phyloP scores from a whole-genome alignment of 1,140 invertebrate species.

The Nomia melanderi region DNA sequence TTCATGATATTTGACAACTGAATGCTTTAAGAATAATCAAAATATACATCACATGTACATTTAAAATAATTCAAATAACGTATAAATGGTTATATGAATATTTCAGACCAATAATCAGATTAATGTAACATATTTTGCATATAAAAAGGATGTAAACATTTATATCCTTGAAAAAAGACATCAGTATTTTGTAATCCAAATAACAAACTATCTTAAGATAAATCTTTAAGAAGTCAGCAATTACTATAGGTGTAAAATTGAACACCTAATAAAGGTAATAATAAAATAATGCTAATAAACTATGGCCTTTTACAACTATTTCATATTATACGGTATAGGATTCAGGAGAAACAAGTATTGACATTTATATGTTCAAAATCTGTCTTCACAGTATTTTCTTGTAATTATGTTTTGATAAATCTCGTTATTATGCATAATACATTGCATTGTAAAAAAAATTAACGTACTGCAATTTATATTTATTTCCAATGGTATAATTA shows the following conservation, averaged over 20 bases:
- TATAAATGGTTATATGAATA: slow-evolving; percentile 16
- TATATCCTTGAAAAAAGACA: neutral
- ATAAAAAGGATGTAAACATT: slow-evolving; percentile 1
- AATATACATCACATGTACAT: slow-evolving; percentile 9
- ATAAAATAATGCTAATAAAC: slow-evolving; percentile 15
- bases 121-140: slow-evolving; percentile 4
- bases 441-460: slow-evolving; percentile 1
- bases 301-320: slow-evolving; percentile 10
- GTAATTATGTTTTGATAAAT: neutral
- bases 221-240: slow-evolving; percentile 17
- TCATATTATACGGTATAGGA: neutral
- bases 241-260: slow-evolving; percentile 31
- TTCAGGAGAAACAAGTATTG: neutral
- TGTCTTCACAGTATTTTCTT: slow-evolving; percentile 1
- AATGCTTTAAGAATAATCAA: neutral
- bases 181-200: slow-evolving; percentile 15
- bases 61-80: slow-evolving; percentile 14
- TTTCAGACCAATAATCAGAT: slow-evolving; percentile 1
- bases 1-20: neutral
- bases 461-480: neutral
- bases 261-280: slow-evolving; percentile 13
- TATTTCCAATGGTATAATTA: neutral
- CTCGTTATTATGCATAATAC: neutral
- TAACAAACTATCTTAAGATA: slow-evolving; percentile 9
- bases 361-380: slow-evolving; percentile 5